These are phyloP conservation scores for Limenitis arthemis DNA, from an alignment of 2,888 invertebrate genomes.

Conservation along the genomic window DNA sequence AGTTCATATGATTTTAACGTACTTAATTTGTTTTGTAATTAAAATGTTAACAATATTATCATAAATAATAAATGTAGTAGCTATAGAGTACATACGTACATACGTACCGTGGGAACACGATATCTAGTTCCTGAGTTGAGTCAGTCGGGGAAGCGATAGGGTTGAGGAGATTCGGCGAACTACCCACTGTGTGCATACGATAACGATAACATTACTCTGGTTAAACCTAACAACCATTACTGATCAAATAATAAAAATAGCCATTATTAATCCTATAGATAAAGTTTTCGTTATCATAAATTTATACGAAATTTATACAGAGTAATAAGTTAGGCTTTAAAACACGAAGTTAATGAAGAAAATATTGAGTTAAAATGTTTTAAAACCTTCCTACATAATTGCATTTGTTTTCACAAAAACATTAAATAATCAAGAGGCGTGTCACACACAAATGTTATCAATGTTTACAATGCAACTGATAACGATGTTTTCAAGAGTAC, in stretches of 20 bases:
- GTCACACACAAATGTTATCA: background rate
- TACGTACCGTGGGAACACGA: conserved; percentile 26
- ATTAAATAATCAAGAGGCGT: background rate
- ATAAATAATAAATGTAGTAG: too few relatives aligned
- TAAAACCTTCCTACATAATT: background rate
- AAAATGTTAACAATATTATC: too few relatives aligned
- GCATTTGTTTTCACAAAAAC: background rate
- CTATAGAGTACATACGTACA: background rate
- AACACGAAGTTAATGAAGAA: too few relatives aligned
- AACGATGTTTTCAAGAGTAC: conserved; percentile 33
- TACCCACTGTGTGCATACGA: conserved; percentile 24
- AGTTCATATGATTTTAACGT: too few relatives aligned
- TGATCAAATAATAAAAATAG: too few relatives aligned
- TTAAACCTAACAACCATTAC: background rate
- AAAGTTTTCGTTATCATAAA: too few relatives aligned
- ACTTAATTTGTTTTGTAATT: too few relatives aligned
- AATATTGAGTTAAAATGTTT: background rate
- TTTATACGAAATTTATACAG: too few relatives aligned
- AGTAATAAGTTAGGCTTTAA: too few relatives aligned
- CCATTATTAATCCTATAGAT: too few relatives aligned
- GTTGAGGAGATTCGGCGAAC: conserved; percentile 31
- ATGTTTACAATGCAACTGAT: conserved; percentile 13
- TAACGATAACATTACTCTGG: conserved; percentile 18
- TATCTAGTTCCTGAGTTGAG: conserved; percentile 30
- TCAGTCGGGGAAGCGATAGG: conserved; percentile 34